These are phyloP conservation scores for Acheta domesticus DNA, from an alignment of 2,888 invertebrate species.

Conservation along the genomic window DNA sequence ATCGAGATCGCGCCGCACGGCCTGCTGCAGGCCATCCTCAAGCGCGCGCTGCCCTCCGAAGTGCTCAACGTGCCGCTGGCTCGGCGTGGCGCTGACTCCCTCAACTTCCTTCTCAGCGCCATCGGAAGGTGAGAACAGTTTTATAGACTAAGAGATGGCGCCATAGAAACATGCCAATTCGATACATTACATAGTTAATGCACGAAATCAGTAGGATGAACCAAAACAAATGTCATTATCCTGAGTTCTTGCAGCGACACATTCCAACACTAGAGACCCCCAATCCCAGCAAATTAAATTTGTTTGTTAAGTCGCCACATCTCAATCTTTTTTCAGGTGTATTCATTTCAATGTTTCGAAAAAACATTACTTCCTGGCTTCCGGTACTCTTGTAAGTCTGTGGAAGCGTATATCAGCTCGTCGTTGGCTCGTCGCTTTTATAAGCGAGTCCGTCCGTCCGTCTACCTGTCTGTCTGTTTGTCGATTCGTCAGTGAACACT, in stretches of 20 bases:
- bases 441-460: no score
- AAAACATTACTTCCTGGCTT: no score
- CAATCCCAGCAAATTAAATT: background rate
- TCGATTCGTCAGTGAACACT: no score
- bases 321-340: no score
- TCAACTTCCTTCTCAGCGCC: background rate
- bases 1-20: conserved; percentile 91
- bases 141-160: conserved; percentile 44
- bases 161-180: background rate
- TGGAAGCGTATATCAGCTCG: no score
- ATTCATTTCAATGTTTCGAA: no score
- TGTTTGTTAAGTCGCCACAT: background rate
- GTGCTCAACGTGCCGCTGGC: conserved; percentile 52
- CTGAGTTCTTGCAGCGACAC: background rate
- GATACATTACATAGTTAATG: background rate
- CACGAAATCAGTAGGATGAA: background rate
- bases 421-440: no score
- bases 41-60: no score
- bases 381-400: no score
- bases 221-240: background rate
- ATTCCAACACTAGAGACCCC: background rate
- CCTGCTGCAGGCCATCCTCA: conserved; percentile 79
- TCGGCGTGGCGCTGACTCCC: background rate
- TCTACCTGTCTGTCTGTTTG: no score
- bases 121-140: background rate